These are phyloP conservation scores for Amblyopsis rosae DNA, from an alignment of 2,113 vertebrate genomes.

Conservation along the genomic window DNA sequence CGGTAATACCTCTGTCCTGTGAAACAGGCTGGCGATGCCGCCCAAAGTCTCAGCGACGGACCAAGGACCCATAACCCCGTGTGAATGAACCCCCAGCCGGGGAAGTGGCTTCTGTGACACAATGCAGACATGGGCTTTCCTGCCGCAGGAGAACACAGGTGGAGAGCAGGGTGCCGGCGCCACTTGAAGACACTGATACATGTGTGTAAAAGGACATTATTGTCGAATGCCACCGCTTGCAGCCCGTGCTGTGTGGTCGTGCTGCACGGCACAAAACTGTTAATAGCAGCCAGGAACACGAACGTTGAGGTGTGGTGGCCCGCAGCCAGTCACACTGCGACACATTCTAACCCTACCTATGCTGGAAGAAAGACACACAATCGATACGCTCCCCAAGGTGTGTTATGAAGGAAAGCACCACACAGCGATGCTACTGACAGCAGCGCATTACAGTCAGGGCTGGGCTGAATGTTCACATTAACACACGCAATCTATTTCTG, in stretches of 20 bases:
- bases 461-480: slow-evolving; percentile 43
- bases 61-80: slow-evolving; percentile 12
- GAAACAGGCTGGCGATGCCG: slow-evolving; percentile 48
- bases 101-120: neutral
- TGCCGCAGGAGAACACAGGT: neutral
- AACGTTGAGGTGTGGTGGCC: too few relatives aligned
- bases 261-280: too few relatives aligned
- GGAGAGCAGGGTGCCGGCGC: too few relatives aligned
- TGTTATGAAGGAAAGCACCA: neutral
- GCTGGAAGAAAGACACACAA: too few relatives aligned
- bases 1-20: slow-evolving; percentile 72
- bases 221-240: too few relatives aligned
- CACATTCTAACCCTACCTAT: too few relatives aligned
- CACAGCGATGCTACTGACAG: slow-evolving; percentile 18
- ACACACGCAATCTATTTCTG: slow-evolving; percentile 30
- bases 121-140: slow-evolving; percentile 1
- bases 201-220: too few relatives aligned
- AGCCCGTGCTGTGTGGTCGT: too few relatives aligned
- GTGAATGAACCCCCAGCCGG: slow-evolving; percentile 9
- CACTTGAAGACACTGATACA: too few relatives aligned
- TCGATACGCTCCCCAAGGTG: too few relatives aligned
- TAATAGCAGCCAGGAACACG: too few relatives aligned
- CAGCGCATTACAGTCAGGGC: slow-evolving; percentile 22
- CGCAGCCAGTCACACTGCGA: too few relatives aligned
- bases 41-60: slow-evolving; percentile 46